phyloP scores from a whole-genome alignment of 2,888 invertebrate species.

The Xanthia icteritia region DNA sequence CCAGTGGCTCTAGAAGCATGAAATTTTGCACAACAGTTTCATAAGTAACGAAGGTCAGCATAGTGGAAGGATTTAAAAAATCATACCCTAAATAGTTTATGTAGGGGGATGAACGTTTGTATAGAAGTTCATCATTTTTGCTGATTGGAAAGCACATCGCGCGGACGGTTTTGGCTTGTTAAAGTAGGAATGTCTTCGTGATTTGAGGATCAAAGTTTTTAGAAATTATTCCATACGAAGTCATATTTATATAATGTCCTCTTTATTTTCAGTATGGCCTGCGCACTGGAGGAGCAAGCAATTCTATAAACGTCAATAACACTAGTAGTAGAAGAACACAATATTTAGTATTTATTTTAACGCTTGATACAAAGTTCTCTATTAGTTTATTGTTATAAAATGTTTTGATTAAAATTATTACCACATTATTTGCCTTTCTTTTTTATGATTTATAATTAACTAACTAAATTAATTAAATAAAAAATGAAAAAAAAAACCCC shows the following conservation, averaged over 20 bases:
- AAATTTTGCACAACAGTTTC: background rate
- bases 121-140: background rate
- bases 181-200: background rate
- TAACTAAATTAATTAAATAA: too few relatives aligned
- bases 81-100: too few relatives aligned
- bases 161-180: background rate
- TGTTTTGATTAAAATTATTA: background rate
- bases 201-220: background rate
- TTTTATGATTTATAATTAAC: background rate
- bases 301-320: background rate
- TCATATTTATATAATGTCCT: background rate
- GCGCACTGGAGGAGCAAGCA: background rate
- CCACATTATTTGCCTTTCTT: background rate
- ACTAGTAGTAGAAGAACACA: too few relatives aligned
- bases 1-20: background rate
- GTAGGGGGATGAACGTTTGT: background rate
- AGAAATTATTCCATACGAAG: background rate
- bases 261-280: slow-evolving; percentile 1
- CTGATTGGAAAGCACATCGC: background rate
- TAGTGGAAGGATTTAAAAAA: too few relatives aligned
- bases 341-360: background rate
- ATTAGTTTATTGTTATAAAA: background rate
- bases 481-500: too few relatives aligned
- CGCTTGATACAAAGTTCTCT: background rate
- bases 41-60: background rate